Base-by-base conservation (phyloP, 2,797 vertebrate species). In the Muscicapa striata region DNA sequence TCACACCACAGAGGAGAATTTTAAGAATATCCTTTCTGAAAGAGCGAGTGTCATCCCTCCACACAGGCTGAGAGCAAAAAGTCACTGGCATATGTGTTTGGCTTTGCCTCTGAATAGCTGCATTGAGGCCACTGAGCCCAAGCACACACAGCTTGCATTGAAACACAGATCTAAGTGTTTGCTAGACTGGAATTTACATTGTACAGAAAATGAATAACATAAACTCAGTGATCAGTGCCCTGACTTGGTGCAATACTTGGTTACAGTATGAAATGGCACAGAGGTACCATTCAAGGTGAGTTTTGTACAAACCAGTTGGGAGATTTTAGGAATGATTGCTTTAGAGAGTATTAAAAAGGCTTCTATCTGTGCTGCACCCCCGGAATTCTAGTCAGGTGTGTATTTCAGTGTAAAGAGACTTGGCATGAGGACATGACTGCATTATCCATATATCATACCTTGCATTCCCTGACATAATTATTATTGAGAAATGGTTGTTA, bases 81-180 rank as follows among this genome's bases (percentile, higher is more conserved):
- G 75, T 80, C 90, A 74, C 75, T 67, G 66, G 75, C 49, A 67
- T 61, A 72, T 68, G 93, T 87, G 62, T 93, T 94, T 81, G 82
- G 76, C 79, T 89, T 77, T 88, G 81, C 64, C 78, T 15, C 5
- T 75, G 92, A 96, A 94, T 92, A 78, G 85, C 73, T 49, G 82
- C 66, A 59, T 84, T 92, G 90, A 95, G 46, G 70, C 76, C 36
- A 26, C 29, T 0, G 2, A 62, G 78, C 64, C 64, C 0, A 0
- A 64, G 64, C 58, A 45, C 59, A 24, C 70, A 59, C 5, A 67
- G 68, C 64, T 38, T 63, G 30, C 4, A 0, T 15, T 73, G 54
- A 83, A 84, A 95, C 82, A 93, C 55, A 91, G 59, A 59, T 73
- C 51, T 6, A 22, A 80, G 77, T 89, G 63, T 94, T 94, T 78